Evolutionary conservation across 1,140 invertebrate species (phyloP).

Genomic region (Thaumatotibia leucotreta): DNA sequence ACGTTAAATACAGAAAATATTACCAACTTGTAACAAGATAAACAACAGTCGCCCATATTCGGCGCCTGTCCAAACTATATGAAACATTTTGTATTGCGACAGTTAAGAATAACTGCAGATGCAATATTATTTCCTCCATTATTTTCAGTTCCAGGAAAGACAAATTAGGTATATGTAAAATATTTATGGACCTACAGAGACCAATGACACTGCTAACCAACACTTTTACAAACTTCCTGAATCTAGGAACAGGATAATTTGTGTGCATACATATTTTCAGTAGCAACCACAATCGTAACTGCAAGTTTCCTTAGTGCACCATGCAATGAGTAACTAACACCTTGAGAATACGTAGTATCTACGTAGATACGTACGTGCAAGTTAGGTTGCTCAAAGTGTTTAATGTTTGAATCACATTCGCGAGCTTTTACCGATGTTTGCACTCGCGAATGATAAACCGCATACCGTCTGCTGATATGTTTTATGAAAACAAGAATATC

Average conservation of each 20-base stretch:
- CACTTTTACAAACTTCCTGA: background rate
- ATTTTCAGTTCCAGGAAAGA: background rate
- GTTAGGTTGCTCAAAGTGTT: slow-evolving; percentile 35
- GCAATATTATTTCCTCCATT: background rate
- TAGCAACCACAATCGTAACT: background rate
- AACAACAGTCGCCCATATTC: slow-evolving; percentile 25
- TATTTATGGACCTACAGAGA: too few species aligned
- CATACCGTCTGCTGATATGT: slow-evolving; percentile 38
- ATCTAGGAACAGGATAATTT: background rate
- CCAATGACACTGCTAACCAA: background rate
- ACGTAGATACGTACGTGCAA: background rate
- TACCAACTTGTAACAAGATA: slow-evolving; percentile 28
- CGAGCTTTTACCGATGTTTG: slow-evolving; percentile 48
- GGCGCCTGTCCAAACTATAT: background rate
- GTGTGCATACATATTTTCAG: background rate
- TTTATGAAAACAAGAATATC: slow-evolving; percentile 31
- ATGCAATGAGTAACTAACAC: background rate
- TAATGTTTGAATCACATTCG: slow-evolving; percentile 47
- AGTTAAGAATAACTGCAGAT: background rate
- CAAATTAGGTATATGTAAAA: background rate
- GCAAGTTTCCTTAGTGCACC: background rate
- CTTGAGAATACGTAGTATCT: too few species aligned
- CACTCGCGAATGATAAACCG: slow-evolving; percentile 55
- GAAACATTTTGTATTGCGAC: background rate
- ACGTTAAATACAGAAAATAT: slow-evolving; percentile 32